phyloP scores from a whole-genome alignment of 2,113 vertebrate species.

The Menura novaehollandiae region DNA sequence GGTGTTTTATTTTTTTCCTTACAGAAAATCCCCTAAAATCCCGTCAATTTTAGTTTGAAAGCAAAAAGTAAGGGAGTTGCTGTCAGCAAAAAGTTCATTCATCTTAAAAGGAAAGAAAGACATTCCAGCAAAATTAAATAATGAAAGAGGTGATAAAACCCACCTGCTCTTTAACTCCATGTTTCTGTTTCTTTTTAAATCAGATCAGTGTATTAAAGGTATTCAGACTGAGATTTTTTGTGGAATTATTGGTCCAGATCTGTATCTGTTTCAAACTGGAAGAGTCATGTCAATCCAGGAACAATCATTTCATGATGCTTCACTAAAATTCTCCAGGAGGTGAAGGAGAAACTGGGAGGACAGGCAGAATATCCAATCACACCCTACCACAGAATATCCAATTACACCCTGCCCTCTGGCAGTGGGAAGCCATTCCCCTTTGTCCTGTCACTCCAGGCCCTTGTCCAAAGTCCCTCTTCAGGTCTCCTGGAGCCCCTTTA shows the following conservation, averaged over 20 bases:
- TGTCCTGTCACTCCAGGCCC: background rate
- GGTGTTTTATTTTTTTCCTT: background rate
- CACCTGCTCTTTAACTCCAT: constrained; percentile 4
- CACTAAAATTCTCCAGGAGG: background rate
- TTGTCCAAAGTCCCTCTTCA: background rate
- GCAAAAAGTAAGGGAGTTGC: constrained; percentile 12
- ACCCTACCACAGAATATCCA: background rate
- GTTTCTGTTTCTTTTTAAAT: constrained; percentile 34
- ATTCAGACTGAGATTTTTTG: background rate
- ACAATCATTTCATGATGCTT: background rate
- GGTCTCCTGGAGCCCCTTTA: background rate
- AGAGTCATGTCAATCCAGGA: background rate
- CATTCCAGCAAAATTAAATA: constrained; percentile 48
- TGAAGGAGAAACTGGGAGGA: background rate
- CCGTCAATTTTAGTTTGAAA: background rate
- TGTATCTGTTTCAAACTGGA: background rate
- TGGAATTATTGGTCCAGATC: background rate
- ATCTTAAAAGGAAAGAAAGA: background rate
- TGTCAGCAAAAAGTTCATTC: constrained; percentile 5
- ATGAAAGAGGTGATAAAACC: constrained; percentile 18
- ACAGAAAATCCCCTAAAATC: constrained; percentile 33
- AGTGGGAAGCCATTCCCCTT: background rate
- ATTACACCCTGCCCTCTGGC: background rate
- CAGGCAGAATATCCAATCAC: background rate
- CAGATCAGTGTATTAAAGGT: background rate